Conservation (phyloP, 2,797 vertebrate species). For the Rhynchonycteris naso region DNA sequence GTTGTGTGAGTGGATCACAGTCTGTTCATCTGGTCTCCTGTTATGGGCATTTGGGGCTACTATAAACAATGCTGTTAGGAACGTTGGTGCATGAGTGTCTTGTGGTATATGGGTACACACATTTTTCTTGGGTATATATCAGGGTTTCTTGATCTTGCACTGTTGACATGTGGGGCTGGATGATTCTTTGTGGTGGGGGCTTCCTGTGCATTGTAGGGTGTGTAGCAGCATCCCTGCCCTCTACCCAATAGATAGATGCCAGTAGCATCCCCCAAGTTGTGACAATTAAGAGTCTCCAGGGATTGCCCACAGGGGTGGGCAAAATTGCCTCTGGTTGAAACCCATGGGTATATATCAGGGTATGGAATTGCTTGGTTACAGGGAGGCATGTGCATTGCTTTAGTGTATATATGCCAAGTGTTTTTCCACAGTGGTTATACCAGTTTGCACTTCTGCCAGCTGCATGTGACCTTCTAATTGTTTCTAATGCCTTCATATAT, state of each 20-base stretch:
- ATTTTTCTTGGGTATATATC: background rate
- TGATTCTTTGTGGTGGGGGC: background rate
- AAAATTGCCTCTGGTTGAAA: background rate
- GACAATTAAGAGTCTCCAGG: background rate
- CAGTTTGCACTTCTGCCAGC: background rate
- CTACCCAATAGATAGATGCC: background rate
- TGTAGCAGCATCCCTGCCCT: background rate
- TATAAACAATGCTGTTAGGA: background rate
- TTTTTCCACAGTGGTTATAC: background rate
- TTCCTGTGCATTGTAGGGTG: background rate
- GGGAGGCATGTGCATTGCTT: background rate
- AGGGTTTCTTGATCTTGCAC: background rate
- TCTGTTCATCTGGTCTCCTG: background rate
- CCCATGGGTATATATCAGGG: background rate
- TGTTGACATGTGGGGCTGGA: background rate
- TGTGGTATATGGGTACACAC: no score
- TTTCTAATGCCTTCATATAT: background rate
- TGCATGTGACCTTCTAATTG: background rate
- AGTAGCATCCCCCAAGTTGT: no score
- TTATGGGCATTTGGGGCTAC: background rate
- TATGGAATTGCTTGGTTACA: background rate
- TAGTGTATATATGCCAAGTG: background rate
- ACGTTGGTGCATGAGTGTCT: background rate
- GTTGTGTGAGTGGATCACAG: background rate
- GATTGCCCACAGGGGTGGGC: background rate